Evolutionary conservation across 2,888 invertebrate species (phyloP).

Genomic region (Heliconius hortense): DNA sequence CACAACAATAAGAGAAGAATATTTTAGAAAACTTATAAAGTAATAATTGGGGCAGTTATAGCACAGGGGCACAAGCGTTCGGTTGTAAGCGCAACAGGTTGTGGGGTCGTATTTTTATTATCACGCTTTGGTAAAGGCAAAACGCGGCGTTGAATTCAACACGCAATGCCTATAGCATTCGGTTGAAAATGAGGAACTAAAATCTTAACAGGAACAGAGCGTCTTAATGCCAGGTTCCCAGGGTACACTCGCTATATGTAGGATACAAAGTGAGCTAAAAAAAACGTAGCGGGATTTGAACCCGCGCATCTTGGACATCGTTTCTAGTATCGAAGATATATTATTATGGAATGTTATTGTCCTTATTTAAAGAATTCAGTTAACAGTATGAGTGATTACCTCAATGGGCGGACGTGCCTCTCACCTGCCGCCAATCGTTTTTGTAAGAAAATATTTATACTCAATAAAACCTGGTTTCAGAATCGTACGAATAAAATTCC

Average conservation of each 20-base stretch:
- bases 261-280: too few relatives aligned
- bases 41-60: too few relatives aligned
- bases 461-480: slow-evolving; percentile 17
- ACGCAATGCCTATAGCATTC: too few relatives aligned
- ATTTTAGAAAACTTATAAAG: too few relatives aligned
- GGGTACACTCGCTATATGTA: not conserved
- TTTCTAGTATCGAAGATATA: too few relatives aligned
- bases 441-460: slow-evolving; percentile 33
- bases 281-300: too few relatives aligned
- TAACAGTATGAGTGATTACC: slow-evolving; percentile 52
- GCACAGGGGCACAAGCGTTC: too few relatives aligned
- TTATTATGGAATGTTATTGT: too few relatives aligned
- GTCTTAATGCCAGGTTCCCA: not conserved
- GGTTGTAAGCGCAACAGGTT: not conserved
- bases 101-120: not conserved
- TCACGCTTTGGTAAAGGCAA: too few relatives aligned
- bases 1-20: too few relatives aligned
- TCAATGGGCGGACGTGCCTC: slow-evolving; percentile 51
- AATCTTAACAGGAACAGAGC: not conserved
- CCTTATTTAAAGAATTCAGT: slow-evolving; percentile 33
- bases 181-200: not conserved
- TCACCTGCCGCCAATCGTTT: slow-evolving; percentile 56
- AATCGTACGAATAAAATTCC: slow-evolving; percentile 21
- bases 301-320: too few relatives aligned
- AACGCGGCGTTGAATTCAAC: too few relatives aligned